Base-by-base conservation (phyloP, 2,888 invertebrate species). In the Ectemnius cavifrons region DNA sequence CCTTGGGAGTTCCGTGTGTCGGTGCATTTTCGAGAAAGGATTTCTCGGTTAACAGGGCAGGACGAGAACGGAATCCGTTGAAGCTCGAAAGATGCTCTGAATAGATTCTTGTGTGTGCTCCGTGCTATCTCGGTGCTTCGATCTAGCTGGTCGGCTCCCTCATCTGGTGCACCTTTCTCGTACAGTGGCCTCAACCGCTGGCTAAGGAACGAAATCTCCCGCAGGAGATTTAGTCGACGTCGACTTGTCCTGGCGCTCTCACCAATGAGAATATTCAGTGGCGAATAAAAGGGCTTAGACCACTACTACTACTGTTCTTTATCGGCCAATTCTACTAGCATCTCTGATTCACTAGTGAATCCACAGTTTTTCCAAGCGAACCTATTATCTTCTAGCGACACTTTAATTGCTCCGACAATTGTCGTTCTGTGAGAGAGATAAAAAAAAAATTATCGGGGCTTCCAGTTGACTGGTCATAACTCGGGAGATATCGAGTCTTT, bases 31-130 rank as follows among this genome's bases (percentile, higher is more conserved):
- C 59, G 58, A 5, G 23, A 58, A 67, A 60, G 56, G 64, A 67
- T 67, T 76, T 76, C 37, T 37, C 37, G 37, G 37, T 4, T 49
- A 67, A 62, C 52, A 52, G 61, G 14, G 13, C n/a, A 37, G 45
- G 65, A 62, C 67, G 37, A 23, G 56, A 37, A n/a, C 45, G 59
- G 68, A 52, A 63, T 28, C n/a, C 14, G 37, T 37, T 37, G 69
- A 52, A 72, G 49, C 72, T 27, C 68, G 77, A 59, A 70, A 61
- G 69, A 77, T 77, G 67, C 60, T 69, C 67, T 74, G 70, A 76
- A 76, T 67, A 76, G 67, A 67, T 58, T 27, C 57, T 45, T n/a
- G 20, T 28, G 57, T 73, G 68, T 75, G 37, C 68, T 68, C 69
- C 56, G 49, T 37, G 61, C 4, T 67, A 61, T 70, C 52, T 58